phyloP scores from a whole-genome alignment of 2,888 invertebrate species.

The Stegana nigrithorax region DNA sequence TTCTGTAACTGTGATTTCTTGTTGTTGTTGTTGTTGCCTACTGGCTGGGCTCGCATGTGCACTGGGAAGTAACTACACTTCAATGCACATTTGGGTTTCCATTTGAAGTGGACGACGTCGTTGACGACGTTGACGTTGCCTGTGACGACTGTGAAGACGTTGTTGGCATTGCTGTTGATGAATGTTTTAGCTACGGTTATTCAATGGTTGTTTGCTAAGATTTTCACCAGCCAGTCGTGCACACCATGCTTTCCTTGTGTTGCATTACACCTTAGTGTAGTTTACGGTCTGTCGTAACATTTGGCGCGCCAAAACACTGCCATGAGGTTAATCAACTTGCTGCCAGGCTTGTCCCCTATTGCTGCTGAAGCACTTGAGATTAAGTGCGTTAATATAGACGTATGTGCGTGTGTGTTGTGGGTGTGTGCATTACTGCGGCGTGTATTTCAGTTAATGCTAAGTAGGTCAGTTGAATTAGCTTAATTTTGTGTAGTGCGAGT shows the following conservation, averaged over 20 bases:
- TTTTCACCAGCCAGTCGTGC: not conserved
- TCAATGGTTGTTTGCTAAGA: not conserved
- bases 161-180: too few species aligned
- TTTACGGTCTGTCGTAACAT: too few species aligned
- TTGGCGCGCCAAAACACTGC: too few species aligned
- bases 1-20: not conserved
- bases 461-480: slow-evolving; percentile 12
- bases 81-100: slow-evolving; percentile 17
- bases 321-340: slow-evolving; percentile 12
- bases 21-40: too few species aligned
- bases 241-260: too few species aligned
- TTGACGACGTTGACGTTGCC: not conserved
- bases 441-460: not conserved
- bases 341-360: not conserved
- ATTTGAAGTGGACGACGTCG: slow-evolving; percentile 13
- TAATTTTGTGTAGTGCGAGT: not conserved
- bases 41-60: not conserved
- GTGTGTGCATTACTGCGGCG: not conserved
- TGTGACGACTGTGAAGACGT: not conserved
- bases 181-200: too few species aligned
- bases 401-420: not conserved
- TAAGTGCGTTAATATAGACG: not conserved
- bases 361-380: not conserved
- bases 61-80: slow-evolving; percentile 11
- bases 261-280: too few species aligned